A percentile compares a stretch with the other conserved stretches of the same genome.
phyloP scores from a whole-genome alignment of 1,140 invertebrate genomes.

The Procambarus clarkii region DNA sequence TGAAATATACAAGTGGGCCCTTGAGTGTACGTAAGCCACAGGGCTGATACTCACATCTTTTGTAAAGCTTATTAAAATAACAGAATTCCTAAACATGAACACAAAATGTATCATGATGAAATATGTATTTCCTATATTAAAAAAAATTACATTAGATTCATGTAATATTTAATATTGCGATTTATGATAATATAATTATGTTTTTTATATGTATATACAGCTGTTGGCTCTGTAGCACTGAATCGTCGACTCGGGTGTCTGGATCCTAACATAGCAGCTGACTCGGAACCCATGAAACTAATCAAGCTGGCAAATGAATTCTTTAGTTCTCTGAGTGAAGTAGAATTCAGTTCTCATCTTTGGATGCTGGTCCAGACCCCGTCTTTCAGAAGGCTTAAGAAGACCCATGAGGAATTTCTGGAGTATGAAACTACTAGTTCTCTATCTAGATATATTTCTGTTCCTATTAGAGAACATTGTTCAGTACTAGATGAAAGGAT shows the following conservation, averaged over 20 bases:
- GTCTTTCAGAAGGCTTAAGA: not conserved
- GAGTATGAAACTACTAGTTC: not conserved
- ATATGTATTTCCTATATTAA: too few species aligned
- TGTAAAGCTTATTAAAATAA: too few species aligned
- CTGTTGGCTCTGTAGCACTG: not conserved
- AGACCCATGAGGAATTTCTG: conserved; percentile 28
- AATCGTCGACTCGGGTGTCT: conserved; percentile 35
- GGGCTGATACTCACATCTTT: too few species aligned
- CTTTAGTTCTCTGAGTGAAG: conserved; percentile 7
- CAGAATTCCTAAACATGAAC: too few species aligned
- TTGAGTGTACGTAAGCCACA: too few species aligned
- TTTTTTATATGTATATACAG: not conserved
- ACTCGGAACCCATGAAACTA: conserved; percentile 43
- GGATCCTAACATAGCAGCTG: not conserved
- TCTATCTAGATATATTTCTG: not conserved
- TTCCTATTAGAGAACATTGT: too few species aligned
- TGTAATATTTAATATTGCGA: too few species aligned
- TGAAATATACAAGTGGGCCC: too few species aligned
- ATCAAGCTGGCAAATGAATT: conserved; percentile 18
- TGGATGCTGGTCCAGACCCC: conserved; percentile 17
- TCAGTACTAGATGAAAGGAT: not conserved
- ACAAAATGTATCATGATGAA: too few species aligned
- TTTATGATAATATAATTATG: too few species aligned
- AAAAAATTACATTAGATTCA: too few species aligned
- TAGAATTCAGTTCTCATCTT: not conserved